Percentiles rank a stretch among this genome's conserved stretches.
Evolutionary conservation across 2,797 vertebrate genomes (phyloP).

Genomic region (Passerculus sandwichensis): DNA sequence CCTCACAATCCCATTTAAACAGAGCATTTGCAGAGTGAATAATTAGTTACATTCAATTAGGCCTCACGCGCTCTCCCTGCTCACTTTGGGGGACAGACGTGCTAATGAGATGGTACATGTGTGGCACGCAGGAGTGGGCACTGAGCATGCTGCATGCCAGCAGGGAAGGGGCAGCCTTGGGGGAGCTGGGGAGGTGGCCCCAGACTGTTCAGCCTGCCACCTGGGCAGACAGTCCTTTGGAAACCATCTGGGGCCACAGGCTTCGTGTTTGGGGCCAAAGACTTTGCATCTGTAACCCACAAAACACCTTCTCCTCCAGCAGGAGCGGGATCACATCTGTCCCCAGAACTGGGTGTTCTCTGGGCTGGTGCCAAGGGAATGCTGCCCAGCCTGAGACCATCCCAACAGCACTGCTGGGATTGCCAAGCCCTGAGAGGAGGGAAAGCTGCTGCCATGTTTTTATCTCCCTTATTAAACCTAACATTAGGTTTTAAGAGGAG

Average conservation of each 20-base stretch:
- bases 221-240: too few species aligned
- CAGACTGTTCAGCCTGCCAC: background rate
- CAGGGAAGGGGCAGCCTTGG: background rate
- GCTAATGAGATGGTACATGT: conserved; percentile 64
- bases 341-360: background rate
- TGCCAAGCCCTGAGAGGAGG: background rate
- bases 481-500: conserved; percentile 58
- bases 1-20: conserved; percentile 80
- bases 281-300: background rate
- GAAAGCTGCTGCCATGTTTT: conserved; percentile 7
- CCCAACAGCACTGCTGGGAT: fast-evolving
- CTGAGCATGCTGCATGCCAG: background rate
- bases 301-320: background rate
- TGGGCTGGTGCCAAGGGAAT: background rate
- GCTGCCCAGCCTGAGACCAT: background rate
- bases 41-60: conserved; percentile 83
- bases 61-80: conserved; percentile 41
- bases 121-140: background rate
- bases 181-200: background rate
- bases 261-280: background rate
- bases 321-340: fast-evolving
- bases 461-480: conserved; percentile 54
- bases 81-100: conserved; percentile 66
- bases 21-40: conserved; percentile 72
- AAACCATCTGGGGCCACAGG: background rate